phyloP scores from a whole-genome alignment of 2,797 vertebrate genomes.

The Cuniculus paca region DNA sequence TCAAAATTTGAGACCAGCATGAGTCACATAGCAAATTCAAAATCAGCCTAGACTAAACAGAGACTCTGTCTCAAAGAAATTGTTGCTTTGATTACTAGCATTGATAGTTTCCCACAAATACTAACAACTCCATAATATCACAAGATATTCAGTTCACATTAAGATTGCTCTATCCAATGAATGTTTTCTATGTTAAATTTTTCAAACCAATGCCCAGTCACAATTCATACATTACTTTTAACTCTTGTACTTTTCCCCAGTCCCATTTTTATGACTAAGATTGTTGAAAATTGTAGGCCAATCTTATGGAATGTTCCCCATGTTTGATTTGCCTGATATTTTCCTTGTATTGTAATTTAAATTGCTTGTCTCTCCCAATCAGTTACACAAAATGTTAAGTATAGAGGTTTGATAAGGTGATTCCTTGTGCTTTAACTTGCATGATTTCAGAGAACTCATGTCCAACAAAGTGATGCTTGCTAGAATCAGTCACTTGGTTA shows the following conservation, averaged over 20 bases:
- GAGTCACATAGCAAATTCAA: neutral
- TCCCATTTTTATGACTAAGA: neutral
- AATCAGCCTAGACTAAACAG: neutral
- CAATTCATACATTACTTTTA: neutral
- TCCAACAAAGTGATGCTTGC: neutral
- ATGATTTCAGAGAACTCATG: neutral
- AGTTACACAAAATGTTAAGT: neutral
- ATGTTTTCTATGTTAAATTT: neutral
- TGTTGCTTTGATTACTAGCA: neutral
- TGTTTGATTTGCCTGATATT: neutral
- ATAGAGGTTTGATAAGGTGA: neutral
- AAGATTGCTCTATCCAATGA: neutral
- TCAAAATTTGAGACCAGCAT: neutral
- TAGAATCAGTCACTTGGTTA: neutral
- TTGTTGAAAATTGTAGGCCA: neutral
- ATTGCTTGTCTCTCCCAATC: neutral
- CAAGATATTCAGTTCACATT: neutral
- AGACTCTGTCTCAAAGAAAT: neutral
- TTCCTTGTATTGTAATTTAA: constrained; percentile 4
- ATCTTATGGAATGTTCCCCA: neutral
- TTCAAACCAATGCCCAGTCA: neutral
- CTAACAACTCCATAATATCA: neutral
- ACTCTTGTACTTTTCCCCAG: neutral
- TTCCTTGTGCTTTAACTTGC: neutral
- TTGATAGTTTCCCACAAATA: neutral